Conservation (phyloP, 2,797 vertebrate species). For the Margarornis squamiger region DNA sequence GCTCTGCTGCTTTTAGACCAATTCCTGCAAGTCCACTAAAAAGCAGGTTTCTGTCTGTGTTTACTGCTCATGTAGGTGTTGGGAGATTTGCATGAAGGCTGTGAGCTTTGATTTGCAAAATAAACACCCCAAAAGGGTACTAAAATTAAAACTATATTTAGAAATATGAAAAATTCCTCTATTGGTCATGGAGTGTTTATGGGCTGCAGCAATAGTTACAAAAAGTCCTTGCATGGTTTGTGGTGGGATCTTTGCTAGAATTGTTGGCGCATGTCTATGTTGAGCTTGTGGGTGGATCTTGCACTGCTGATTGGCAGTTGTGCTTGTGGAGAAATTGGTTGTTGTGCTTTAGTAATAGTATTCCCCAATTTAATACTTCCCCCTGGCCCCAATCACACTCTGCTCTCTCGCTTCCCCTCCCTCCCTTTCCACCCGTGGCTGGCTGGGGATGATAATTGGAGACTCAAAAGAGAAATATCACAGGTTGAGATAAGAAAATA, state of each 20-base stretch:
- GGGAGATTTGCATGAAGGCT: background rate
- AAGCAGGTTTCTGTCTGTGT: background rate
- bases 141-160: background rate
- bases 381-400: too few relatives aligned
- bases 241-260: background rate
- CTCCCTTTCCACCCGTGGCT: background rate
- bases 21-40: background rate
- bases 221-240: background rate
- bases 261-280: accelerated
- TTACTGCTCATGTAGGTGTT: background rate
- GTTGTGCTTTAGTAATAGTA: background rate
- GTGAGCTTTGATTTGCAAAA: background rate
- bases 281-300: background rate
- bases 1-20: background rate
- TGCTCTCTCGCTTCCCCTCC: background rate
- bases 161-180: background rate
- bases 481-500: background rate
- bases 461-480: background rate
- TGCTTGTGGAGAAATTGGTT: background rate
- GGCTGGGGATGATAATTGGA: background rate
- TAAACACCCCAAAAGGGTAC: background rate
- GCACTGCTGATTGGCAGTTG: background rate
- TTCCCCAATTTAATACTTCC: background rate
- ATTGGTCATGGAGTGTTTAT: background rate
- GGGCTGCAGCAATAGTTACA: background rate